Percentiles rank a stretch among this genome's conserved stretches.
These are phyloP conservation scores for Lethenteron reissneri DNA, from an alignment of 2,113 vertebrate species.

Conservation along the genomic window DNA sequence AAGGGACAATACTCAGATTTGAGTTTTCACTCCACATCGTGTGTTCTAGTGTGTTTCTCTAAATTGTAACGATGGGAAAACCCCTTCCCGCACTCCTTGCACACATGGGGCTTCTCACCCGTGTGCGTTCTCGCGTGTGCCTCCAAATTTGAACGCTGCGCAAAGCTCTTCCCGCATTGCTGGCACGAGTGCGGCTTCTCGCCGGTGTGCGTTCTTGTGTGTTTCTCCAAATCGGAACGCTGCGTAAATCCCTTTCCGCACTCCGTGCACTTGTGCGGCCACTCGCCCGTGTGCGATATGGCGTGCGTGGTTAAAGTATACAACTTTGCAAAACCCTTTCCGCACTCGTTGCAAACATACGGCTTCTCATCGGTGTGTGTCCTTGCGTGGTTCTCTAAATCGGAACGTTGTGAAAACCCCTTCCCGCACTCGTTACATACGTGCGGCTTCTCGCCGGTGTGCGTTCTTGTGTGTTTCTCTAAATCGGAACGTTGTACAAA, in stretches of 20 bases:
- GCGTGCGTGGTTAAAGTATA: neutral
- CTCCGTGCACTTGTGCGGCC: constrained; percentile 2
- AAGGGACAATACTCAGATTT: too few species aligned
- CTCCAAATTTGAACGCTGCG: neutral
- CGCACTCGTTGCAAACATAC: constrained; percentile 39
- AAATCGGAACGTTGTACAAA: too few species aligned
- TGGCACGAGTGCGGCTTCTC: neutral
- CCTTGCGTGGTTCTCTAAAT: constrained; percentile 44
- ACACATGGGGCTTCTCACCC: neutral
- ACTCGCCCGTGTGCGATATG: neutral
- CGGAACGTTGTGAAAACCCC: constrained; percentile 42
- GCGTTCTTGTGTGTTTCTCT: too few species aligned
- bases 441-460: neutral
- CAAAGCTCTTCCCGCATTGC: neutral
- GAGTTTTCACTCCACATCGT: too few species aligned
- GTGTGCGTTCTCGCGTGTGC: neutral
- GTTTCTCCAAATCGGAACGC: neutral
- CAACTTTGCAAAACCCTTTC: neutral
- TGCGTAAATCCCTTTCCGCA: constrained; percentile 2
- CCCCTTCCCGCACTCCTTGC: neutral
- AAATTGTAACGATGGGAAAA: neutral
- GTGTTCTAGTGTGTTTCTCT: too few species aligned
- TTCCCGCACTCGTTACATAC: constrained; percentile 16
- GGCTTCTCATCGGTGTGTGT: constrained; percentile 51
- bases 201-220: neutral